Percentiles rank a stretch among this genome's conserved stretches.
Evolutionary conservation across 2,888 invertebrate species (phyloP).

Genomic region (Amiota minor): DNA sequence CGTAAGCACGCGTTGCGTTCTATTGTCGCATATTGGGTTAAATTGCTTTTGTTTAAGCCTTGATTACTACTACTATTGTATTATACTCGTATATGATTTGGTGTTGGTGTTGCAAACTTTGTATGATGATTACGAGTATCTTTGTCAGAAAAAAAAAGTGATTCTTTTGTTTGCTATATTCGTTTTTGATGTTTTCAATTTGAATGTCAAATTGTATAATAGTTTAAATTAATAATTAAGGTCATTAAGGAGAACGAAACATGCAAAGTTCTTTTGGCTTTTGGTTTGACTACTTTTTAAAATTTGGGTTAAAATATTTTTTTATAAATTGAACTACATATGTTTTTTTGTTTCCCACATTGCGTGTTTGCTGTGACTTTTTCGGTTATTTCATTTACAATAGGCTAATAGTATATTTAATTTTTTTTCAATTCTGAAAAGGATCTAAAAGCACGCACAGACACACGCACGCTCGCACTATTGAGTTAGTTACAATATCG

Average conservation of each 20-base stretch:
- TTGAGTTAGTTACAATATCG: not conserved
- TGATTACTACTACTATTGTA: constrained; percentile 14
- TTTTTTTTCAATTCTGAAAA: not conserved
- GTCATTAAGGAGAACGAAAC: constrained; percentile 32
- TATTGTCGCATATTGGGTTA: constrained; percentile 38
- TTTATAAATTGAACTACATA: not conserved
- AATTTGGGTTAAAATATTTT: not conserved
- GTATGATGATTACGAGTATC: not conserved
- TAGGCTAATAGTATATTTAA: too few relatives aligned
- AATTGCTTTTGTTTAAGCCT: constrained; percentile 29
- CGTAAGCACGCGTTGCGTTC: constrained; percentile 55
- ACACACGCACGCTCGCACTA: constrained; percentile 20
- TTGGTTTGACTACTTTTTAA: not conserved
- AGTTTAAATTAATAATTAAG: constrained; percentile 46
- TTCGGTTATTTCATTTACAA: not conserved
- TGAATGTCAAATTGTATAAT: constrained; percentile 61
- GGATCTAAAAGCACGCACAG: constrained; percentile 36
- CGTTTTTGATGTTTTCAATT: constrained; percentile 37
- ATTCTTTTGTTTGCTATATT: constrained; percentile 21
- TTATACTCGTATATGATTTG: not conserved
- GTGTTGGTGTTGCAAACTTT: not conserved
- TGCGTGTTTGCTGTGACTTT: not conserved
- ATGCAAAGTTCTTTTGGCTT: constrained; percentile 35
- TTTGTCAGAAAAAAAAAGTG: not conserved
- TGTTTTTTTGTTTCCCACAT: not conserved